phyloP scores from a whole-genome alignment of 1,140 invertebrate genomes.

The Tetramorium alpestre region DNA sequence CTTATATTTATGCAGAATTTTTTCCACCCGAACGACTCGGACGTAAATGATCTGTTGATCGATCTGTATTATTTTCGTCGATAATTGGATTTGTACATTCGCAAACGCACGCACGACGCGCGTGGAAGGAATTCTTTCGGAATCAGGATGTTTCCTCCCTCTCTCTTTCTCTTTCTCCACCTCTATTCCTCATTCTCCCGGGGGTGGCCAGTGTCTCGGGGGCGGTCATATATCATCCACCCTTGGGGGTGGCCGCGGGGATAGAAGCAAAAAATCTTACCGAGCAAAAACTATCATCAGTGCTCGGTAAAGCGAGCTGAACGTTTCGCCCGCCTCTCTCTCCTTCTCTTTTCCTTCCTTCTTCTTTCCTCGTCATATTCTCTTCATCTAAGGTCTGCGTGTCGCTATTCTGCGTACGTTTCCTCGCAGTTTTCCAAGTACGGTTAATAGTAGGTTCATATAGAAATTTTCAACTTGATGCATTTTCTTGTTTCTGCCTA shows the following conservation, averaged over 20 bases:
- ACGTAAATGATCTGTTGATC: background rate
- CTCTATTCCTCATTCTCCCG: constrained; percentile 71
- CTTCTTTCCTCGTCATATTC: constrained; percentile 59
- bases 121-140: constrained; percentile 81
- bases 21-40: background rate
- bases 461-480: background rate
- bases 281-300: constrained; percentile 85
- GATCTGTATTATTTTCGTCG: constrained; percentile 38
- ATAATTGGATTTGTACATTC: constrained; percentile 60
- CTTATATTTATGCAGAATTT: constrained; percentile 11
- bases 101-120: constrained; percentile 71
- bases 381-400: constrained; percentile 48
- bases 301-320: constrained; percentile 84
- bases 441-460: constrained; percentile 5
- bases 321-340: constrained; percentile 74
- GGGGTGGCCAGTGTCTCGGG: constrained; percentile 85
- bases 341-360: constrained; percentile 30
- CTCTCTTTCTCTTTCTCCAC: constrained; percentile 55
- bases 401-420: constrained; percentile 37
- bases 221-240: constrained; percentile 86
- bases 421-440: constrained; percentile 16
- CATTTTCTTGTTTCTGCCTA: background rate
- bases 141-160: constrained; percentile 71
- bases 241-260: constrained; percentile 79
- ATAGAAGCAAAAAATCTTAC: constrained; percentile 84